Evolutionary conservation across 2,113 vertebrate genomes (phyloP).

Genomic region (Hystrix cristata): DNA sequence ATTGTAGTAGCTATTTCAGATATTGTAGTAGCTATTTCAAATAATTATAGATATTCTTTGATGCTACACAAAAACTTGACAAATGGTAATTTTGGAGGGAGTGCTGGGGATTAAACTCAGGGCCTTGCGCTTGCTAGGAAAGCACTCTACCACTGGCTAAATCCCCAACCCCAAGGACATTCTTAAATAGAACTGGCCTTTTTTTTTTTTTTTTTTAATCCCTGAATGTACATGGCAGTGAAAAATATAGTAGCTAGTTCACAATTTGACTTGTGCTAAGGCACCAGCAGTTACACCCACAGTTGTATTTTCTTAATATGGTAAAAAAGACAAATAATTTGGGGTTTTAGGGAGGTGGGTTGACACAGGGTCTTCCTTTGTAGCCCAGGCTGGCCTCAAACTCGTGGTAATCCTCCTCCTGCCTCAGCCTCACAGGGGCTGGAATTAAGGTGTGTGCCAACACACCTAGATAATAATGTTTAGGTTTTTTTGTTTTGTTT

Average conservation of each 20-base stretch:
- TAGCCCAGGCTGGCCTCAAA: background rate
- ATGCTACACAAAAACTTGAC: background rate
- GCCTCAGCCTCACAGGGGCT: background rate
- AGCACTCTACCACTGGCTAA: background rate
- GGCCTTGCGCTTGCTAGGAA: background rate
- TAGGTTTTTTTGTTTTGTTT: background rate
- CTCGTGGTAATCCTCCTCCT: background rate
- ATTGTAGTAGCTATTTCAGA: background rate
- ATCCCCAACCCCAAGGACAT: background rate
- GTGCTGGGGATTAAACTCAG: background rate
- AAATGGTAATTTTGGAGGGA: too few species aligned
- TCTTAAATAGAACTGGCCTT: background rate
- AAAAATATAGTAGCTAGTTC: background rate
- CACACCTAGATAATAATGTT: background rate
- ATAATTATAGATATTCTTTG: constrained; percentile 23
- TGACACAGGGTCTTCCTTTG: too few species aligned
- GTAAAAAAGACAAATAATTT: background rate
- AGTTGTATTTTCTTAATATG: background rate
- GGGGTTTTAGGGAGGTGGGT: too few species aligned
- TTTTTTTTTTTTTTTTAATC: too few species aligned
- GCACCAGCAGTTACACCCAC: background rate
- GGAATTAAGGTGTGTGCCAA: background rate
- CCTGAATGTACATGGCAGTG: background rate
- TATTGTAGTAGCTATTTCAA: background rate
- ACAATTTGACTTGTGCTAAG: background rate